Percentiles rank a stretch among this genome's conserved stretches.
Conservation (phyloP, 1,140 invertebrate genomes). For the Gonatopus flavifemur region DNA sequence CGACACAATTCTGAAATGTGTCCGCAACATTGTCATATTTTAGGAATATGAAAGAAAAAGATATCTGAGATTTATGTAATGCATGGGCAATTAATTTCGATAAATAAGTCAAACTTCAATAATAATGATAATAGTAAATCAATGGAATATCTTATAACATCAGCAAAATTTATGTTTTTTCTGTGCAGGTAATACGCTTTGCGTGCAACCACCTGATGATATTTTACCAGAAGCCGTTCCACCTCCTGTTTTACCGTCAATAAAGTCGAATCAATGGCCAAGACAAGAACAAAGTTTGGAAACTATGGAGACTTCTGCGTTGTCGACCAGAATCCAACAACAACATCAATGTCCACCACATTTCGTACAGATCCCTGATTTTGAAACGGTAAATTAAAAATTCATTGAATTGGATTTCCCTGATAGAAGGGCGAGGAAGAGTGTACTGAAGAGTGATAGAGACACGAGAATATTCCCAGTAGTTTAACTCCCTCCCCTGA, state of each 20-base stretch:
- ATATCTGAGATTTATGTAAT: too few species aligned
- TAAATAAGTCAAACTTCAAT: too few species aligned
- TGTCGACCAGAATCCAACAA: conserved; percentile 31
- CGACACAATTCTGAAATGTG: too few species aligned
- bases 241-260: conserved; percentile 23
- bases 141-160: too few species aligned
- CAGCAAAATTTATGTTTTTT: conserved; percentile 4
- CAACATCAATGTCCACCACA: conserved; percentile 56
- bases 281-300: conserved; percentile 30
- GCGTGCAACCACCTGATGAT: conserved; percentile 49
- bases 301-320: conserved; percentile 34
- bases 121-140: too few species aligned
- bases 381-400: conserved; percentile 42
- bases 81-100: too few species aligned
- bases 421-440: too few species aligned
- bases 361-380: conserved; percentile 53
- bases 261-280: conserved; percentile 38
- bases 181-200: conserved; percentile 43
- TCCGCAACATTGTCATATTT: too few species aligned
- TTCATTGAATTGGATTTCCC: conserved; percentile 16
- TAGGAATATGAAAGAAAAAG: too few species aligned
- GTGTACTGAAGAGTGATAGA: too few species aligned
- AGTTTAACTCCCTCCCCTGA: too few species aligned
- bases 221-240: conserved; percentile 28
- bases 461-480: too few species aligned